These are phyloP conservation scores for Caradrina kadenii DNA, from an alignment of 2,888 invertebrate species.

Conservation along the genomic window DNA sequence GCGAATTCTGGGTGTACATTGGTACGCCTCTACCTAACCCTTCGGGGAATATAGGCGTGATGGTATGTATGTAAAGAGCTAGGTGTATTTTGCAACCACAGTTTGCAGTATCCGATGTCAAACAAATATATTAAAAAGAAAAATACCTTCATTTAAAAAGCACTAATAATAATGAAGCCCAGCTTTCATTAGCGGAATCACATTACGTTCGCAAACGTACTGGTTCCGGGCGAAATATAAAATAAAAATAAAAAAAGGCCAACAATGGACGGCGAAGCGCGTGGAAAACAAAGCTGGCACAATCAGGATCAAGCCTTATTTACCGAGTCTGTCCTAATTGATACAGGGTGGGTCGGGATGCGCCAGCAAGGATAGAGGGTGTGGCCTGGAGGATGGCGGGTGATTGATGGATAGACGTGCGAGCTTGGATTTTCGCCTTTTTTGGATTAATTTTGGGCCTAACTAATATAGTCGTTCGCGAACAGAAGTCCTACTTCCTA, in stretches of 20 bases:
- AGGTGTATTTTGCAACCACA: constrained; percentile 8
- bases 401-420: constrained; percentile 52
- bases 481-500: too few species aligned
- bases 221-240: constrained; percentile 53
- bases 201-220: constrained; percentile 64
- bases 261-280: constrained; percentile 53
- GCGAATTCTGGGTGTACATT: too few species aligned
- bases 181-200: constrained; percentile 69
- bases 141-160: constrained; percentile 52
- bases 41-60: too few species aligned
- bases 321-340: constrained; percentile 84
- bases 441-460: neutral
- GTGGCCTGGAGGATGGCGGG: constrained; percentile 66
- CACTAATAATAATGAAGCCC: constrained; percentile 61
- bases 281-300: constrained; percentile 78
- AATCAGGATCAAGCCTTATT: constrained; percentile 83
- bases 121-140: constrained; percentile 42
- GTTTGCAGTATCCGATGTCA: constrained; percentile 27
- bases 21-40: too few species aligned
- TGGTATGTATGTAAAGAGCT: too few species aligned
- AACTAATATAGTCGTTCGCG: too few species aligned
- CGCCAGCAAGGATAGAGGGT: constrained; percentile 67
- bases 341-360: constrained; percentile 79
- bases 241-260: constrained; percentile 52
- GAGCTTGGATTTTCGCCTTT: constrained; percentile 9